A percentile compares a stretch with the other conserved stretches of the same genome.
phyloP scores from a whole-genome alignment of 2,888 invertebrate species.

The Lepas anatifera region DNA sequence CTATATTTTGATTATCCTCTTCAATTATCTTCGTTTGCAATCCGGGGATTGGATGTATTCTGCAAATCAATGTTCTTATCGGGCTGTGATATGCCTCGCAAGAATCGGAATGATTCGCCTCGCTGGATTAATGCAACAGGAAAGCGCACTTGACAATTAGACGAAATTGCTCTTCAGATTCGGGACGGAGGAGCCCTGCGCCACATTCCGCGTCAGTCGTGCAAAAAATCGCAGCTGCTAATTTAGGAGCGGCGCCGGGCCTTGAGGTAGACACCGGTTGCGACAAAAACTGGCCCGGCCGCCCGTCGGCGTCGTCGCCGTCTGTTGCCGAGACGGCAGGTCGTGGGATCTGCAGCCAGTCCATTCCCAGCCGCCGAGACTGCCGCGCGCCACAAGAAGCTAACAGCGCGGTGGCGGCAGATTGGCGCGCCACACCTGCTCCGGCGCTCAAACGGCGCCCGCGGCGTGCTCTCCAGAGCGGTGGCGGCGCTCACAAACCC shows the following conservation, averaged over 20 bases:
- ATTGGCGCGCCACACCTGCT: not conserved
- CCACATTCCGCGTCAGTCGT: not conserved
- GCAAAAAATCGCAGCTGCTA: constrained; percentile 8
- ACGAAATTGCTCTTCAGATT: too few species aligned
- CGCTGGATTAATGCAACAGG: too few species aligned
- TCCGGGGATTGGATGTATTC: too few species aligned
- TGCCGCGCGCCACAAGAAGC: not conserved
- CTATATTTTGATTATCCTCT: too few species aligned
- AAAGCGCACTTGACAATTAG: too few species aligned
- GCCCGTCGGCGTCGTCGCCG: not conserved
- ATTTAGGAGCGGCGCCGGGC: not conserved
- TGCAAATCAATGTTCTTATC: too few species aligned
- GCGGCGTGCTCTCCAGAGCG: not conserved
- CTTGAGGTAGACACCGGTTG: not conserved
- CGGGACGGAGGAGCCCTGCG: too few species aligned
- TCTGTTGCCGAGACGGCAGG: not conserved
- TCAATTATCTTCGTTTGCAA: too few species aligned
- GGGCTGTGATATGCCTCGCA: too few species aligned
- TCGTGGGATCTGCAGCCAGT: too few species aligned
- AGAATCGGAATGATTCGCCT: too few species aligned
- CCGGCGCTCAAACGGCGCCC: not conserved
- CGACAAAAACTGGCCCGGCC: not conserved
- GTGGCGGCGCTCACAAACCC: not conserved
- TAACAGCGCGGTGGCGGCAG: not conserved
- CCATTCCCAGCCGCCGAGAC: not conserved